phyloP scores from a whole-genome alignment of 2,888 invertebrate genomes.

The Metallyticus violacea region DNA sequence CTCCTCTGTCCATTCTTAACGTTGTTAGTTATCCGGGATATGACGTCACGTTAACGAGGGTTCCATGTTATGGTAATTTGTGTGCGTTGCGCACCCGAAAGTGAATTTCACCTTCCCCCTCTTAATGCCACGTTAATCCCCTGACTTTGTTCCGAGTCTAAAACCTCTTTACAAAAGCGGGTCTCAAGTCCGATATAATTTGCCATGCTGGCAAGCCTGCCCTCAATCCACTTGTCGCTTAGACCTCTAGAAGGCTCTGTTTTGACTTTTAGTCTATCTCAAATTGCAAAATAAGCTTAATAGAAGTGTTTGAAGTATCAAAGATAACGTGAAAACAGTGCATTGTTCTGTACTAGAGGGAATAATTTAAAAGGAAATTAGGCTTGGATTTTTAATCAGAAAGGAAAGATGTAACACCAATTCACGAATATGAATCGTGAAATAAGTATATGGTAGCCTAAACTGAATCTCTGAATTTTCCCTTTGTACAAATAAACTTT shows the following conservation, averaged over 20 bases:
- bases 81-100: background rate
- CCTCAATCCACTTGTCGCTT: slow-evolving; percentile 5
- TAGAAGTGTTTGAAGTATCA: background rate
- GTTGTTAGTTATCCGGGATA: background rate
- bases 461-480: too few species aligned
- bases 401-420: background rate
- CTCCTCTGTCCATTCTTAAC: background rate
- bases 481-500: too few species aligned
- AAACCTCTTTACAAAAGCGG: slow-evolving; percentile 13
- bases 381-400: background rate
- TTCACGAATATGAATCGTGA: background rate
- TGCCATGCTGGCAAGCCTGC: background rate
- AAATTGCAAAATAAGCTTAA: background rate
- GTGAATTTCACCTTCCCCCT: slow-evolving; percentile 16
- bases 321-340: too few species aligned
- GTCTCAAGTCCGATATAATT: slow-evolving; percentile 12
- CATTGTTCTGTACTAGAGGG: background rate
- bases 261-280: background rate
- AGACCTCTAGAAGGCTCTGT: background rate
- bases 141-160: slow-evolving; percentile 13
- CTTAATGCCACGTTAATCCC: slow-evolving; percentile 14
- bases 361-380: background rate
- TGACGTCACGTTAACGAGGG: slow-evolving; percentile 1
- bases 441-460: too few species aligned
- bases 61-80: slow-evolving; percentile 13